Evolutionary conservation across 2,797 vertebrate species (phyloP).

Genomic region (Streptopelia turtur): DNA sequence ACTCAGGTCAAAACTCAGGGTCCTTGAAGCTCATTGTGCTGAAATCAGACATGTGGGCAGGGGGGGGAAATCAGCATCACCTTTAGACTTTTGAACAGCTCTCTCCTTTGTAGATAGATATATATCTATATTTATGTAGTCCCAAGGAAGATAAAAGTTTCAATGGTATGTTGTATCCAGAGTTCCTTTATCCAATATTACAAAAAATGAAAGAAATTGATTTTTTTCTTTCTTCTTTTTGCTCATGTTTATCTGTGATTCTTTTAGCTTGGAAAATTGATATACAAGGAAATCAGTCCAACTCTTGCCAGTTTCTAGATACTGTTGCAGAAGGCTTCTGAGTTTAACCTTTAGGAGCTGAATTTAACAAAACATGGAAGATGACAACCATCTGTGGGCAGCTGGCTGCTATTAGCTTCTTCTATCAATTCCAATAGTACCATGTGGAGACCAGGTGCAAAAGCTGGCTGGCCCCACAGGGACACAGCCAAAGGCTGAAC

Average conservation of each 20-base stretch:
- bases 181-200: not conserved
- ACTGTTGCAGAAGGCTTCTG: not conserved
- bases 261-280: not conserved
- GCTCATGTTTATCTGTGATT: not conserved
- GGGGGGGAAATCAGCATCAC: not conserved
- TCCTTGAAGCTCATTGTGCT: not conserved
- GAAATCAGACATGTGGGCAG: not conserved
- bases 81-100: not conserved
- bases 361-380: not conserved
- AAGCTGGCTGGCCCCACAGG: not conserved
- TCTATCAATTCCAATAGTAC: not conserved
- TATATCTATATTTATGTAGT: not conserved
- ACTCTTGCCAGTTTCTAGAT: not conserved
- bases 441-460: not conserved
- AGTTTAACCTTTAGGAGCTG: not conserved
- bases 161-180: not conserved
- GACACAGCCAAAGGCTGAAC: not conserved
- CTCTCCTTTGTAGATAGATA: not conserved
- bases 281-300: not conserved
- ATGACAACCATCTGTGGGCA: not conserved
- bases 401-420: not conserved
- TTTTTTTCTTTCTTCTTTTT: not conserved
- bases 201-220: not conserved
- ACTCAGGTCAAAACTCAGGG: not conserved
- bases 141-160: not conserved